Conservation (phyloP, 2,113 vertebrate species). For the Catagonus wagneri region DNA sequence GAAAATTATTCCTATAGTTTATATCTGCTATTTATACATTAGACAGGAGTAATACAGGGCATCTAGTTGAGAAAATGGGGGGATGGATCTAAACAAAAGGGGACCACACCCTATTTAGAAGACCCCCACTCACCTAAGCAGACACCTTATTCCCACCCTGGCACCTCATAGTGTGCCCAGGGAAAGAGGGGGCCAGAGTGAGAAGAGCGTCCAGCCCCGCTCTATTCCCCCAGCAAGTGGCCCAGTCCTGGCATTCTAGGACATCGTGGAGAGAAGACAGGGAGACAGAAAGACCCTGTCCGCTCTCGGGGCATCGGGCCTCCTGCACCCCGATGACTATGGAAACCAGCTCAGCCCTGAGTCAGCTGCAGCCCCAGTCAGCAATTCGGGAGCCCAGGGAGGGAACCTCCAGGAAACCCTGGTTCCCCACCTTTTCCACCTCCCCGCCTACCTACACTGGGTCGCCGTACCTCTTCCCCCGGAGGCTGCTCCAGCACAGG, state of each 20-base stretch:
- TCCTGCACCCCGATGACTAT: background rate
- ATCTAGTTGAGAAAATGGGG: background rate
- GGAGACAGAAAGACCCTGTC: background rate
- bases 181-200: background rate
- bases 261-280: background rate
- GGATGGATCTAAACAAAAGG: background rate
- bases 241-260: background rate
- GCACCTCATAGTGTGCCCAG: background rate
- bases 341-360: conserved; percentile 60
- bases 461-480: background rate
- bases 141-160: background rate
- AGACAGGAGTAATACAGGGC: background rate
- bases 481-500: background rate
- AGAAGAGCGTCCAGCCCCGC: background rate
- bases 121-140: background rate
- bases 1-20: background rate
- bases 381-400: background rate
- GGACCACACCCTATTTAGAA: background rate
- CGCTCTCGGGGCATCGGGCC: background rate
- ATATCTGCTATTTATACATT: background rate
- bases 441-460: background rate
- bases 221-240: background rate
- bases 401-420: background rate
- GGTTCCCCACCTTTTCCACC: background rate
- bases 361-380: conserved; percentile 24